Evolutionary conservation across 2,113 vertebrate genomes (phyloP), one percentile per base, ranked within the genome.

Genomic region (Nothobranchius furzeri): DNA sequence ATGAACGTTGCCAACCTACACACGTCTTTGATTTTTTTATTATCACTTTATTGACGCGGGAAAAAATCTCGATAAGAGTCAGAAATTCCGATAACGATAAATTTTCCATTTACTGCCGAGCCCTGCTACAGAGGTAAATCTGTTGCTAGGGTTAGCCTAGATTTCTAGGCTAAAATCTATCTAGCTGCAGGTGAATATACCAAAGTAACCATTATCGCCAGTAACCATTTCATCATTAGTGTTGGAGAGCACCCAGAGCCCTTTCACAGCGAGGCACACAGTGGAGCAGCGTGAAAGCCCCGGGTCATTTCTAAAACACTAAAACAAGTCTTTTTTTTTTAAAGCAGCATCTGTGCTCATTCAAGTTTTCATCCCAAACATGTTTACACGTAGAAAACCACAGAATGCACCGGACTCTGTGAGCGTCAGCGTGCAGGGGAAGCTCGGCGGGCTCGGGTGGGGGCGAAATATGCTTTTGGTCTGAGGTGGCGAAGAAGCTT

Each of bases 381-480:
- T 11, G 30, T 45, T 9, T 55, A 7, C 47, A 43, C 35, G 7
- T 14, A 46, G 46, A 55, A 43, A 12, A 17, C 10, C 3, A 54
- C 45, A 81, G 52, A 68, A 52, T 7, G 72, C 66, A 62, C 20
- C 50, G 36, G 46, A 71, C 45, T 61, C 37, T 60, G 47, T 50
- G 47, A 60, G 46, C 35, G 37, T 42, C 10, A 14, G 20, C 54
- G 53, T 5, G n/a, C 24, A 12, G 70, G 82, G 68, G 75, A 64
- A 68, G 69, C 54, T 62, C 8, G 14, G 57, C 71, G 47, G 30
- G 43, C 11, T 9, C 64, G 75, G 71, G 80, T 72, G 82, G 85
- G 80, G 79, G 62, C 73, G 75, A 73, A 81, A 86, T 75, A 25
- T 69, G 69, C 82, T 71, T 45, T 82, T 73, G 76, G 70, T 74